phyloP scores from a whole-genome alignment of 2,888 invertebrate genomes.

The Lycocerus yunnanus region DNA sequence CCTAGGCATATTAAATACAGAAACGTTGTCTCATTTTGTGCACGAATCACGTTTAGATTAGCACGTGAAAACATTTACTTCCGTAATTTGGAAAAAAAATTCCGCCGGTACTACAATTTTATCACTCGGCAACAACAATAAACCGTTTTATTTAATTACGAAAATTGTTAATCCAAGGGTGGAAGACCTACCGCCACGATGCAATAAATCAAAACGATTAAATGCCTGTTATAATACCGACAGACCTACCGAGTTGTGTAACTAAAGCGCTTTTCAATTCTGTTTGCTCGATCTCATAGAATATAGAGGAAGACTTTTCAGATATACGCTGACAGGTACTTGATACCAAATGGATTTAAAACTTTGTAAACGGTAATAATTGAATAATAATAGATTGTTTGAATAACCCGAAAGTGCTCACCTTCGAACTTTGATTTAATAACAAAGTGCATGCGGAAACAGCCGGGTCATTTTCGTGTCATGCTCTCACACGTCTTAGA shows the following conservation, averaged over 20 bases:
- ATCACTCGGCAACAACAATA: neutral
- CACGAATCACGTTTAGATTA: slow-evolving; percentile 14
- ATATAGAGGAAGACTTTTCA: neutral
- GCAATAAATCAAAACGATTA: slow-evolving; percentile 15
- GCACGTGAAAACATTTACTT: slow-evolving; percentile 21
- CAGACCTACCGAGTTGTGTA: neutral
- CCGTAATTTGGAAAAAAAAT: slow-evolving; percentile 7
- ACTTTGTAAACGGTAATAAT: slow-evolving; percentile 20
- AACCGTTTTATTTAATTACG: neutral
- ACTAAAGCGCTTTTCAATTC: neutral
- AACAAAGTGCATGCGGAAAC: slow-evolving; percentile 29
- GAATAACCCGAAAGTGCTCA: slow-evolving; percentile 21
- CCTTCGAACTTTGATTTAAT: slow-evolving; percentile 24
- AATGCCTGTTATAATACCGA: neutral
- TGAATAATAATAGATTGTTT: slow-evolving; percentile 21
- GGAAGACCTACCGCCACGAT: slow-evolving; percentile 16
- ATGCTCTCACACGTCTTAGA: slow-evolving; percentile 32
- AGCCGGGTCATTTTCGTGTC: slow-evolving; percentile 27
- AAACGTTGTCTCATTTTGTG: slow-evolving; percentile 3
- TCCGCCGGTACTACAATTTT: neutral
- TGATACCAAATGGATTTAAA: neutral
- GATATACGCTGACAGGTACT: neutral
- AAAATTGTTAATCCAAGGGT: neutral
- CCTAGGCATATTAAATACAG: slow-evolving; percentile 9
- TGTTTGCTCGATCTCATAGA: neutral